Conservation (phyloP, 2,113 vertebrate genomes). For the Diglossa brunneiventris region DNA sequence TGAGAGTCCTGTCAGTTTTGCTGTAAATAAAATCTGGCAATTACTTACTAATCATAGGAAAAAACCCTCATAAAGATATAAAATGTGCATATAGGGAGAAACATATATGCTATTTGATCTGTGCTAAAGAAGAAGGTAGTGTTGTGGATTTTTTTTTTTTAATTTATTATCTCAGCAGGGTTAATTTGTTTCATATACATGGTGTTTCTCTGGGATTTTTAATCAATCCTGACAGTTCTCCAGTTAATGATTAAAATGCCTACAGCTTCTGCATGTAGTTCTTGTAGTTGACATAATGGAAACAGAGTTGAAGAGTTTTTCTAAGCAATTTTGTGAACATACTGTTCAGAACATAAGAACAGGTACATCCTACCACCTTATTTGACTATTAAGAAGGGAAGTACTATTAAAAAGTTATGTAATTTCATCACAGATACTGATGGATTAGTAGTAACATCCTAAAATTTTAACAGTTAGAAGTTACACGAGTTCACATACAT, state of each 20-base stretch:
- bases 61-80: neutral
- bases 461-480: neutral
- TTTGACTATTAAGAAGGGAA: neutral
- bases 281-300: neutral
- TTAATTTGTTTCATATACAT: neutral
- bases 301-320: neutral
- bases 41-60: neutral
- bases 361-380: neutral
- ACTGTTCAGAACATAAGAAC: neutral
- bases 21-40: neutral
- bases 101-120: neutral
- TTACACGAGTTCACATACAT: neutral
- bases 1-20: neutral
- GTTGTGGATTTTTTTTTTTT: neutral
- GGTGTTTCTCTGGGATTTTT: neutral
- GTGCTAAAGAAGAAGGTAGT: neutral
- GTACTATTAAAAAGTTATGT: neutral
- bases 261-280: neutral
- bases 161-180: neutral
- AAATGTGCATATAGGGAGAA: neutral
- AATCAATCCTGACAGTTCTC: neutral
- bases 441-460: neutral
- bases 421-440: neutral
- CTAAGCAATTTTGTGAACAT: neutral
- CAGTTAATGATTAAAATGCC: neutral